Evolutionary conservation across 2,888 invertebrate genomes (phyloP), one percentile per base, ranked within the genome.

Genomic region (Phalangium opilio): DNA sequence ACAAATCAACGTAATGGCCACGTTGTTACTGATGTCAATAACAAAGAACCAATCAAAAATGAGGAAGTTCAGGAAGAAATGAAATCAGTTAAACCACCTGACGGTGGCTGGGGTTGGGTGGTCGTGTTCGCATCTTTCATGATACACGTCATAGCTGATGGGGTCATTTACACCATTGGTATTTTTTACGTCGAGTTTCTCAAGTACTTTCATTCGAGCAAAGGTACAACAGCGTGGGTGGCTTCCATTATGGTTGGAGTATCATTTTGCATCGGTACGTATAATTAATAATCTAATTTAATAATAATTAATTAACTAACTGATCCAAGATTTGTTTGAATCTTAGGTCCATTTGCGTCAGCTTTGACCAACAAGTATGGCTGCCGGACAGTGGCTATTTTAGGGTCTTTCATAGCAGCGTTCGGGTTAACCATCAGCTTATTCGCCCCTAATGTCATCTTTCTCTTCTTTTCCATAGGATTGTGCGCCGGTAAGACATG

Each of bases 81-180:
- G 14, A 36, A 27, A 27, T 27, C 38, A 36, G 14, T 36, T 36
- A 5, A 15, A 38, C 58, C 57, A 14, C 86, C 85, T 1, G 90
- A 90, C 63, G 89, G 90, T 1, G 91, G 90, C 11, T 91, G 90
- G 90, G 91, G 91, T 0, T 90, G 89, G 87, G 74, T 83, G 68
- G 84, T 91, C 44, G 90, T 90, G 47, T 81, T 89, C 63, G 89
- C 83, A 19, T 91, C 91, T 7, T 95, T 96, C 70, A 81, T 93
- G 81, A 86, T 96, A 60, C 95, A 96, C 70, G 67, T 72, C 41
- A 58, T 78, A 81, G 93, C 91, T 57, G 96, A 96, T 68, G 96
- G 96, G 50, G 84, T 96, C 66, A 95, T 93, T 44, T 96, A 96
- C 70, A 89, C 93, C 14, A 95, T 95, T 67, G 96, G 96, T 46